Percentiles rank a stretch among this genome's conserved stretches.
These are phyloP conservation scores for Mamestra brassicae DNA, from an alignment of 2,888 invertebrate species.

Conservation along the genomic window DNA sequence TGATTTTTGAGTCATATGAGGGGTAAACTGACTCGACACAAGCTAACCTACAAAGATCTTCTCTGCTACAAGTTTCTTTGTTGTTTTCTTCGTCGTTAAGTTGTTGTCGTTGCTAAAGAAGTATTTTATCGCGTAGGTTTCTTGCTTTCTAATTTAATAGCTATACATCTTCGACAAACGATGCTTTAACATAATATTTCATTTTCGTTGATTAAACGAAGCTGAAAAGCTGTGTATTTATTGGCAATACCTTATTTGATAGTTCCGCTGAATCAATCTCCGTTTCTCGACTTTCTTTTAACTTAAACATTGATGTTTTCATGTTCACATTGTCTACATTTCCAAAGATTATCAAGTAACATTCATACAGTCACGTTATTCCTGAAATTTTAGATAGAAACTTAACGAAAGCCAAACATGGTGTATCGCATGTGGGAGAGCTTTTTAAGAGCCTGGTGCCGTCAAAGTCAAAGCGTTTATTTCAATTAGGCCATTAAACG, in stretches of 20 bases:
- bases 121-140: not conserved
- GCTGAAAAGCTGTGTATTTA: not conserved
- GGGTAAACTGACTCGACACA: too few relatives aligned
- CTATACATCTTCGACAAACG: not conserved
- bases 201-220: conserved; percentile 2
- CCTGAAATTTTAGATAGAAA: conserved; percentile 11
- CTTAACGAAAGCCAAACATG: conserved; percentile 18
- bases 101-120: not conserved
- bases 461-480: not conserved
- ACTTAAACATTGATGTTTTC: not conserved
- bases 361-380: not conserved
- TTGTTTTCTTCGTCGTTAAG: not conserved
- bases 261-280: not conserved
- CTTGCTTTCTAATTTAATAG: not conserved
- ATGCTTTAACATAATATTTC: not conserved
- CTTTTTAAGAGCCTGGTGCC: conserved; percentile 30
- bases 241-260: not conserved
- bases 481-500: too few relatives aligned
- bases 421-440: conserved; percentile 24
- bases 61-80: not conserved
- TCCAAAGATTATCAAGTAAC: not conserved
- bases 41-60: not conserved
- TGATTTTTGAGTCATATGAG: not conserved
- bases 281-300: not conserved
- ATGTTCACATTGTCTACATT: not conserved